Conservation (phyloP, 2,888 invertebrate genomes). For the Lysandra coridon region DNA sequence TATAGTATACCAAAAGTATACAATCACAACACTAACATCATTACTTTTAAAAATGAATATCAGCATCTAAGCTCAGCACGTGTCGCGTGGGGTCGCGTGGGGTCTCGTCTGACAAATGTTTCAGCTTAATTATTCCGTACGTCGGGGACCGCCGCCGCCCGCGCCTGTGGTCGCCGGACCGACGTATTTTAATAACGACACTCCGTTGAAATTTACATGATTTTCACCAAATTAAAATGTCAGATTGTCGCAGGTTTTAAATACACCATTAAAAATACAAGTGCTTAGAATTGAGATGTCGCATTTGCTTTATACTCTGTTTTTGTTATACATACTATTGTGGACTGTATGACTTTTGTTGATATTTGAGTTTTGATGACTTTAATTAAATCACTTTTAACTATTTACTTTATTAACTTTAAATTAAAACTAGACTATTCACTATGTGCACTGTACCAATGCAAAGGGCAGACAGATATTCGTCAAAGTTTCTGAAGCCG, state of each 20-base stretch:
- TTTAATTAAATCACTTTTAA: too few species aligned
- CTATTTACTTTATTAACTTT: too few species aligned
- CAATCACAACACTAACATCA: not conserved
- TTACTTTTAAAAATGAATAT: not conserved
- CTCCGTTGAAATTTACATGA: not conserved
- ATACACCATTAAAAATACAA: constrained; percentile 12
- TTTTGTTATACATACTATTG: too few species aligned
- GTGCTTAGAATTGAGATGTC: not conserved
- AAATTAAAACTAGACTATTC: too few species aligned
- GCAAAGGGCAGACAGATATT: too few species aligned
- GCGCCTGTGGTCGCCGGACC: not conserved
- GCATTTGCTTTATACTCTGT: not conserved
- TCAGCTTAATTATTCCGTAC: constrained; percentile 1
- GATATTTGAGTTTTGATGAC: too few species aligned
- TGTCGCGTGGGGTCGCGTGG: not conserved
- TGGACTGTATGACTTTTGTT: too few species aligned
- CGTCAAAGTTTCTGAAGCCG: too few species aligned
- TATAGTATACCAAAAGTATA: not conserved
- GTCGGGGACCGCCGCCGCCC: not conserved
- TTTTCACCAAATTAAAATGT: not conserved
- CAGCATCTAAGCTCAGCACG: not conserved
- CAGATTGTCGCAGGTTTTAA: not conserved
- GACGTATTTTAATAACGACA: constrained; percentile 15
- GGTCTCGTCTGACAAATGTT: not conserved
- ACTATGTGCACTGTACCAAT: too few species aligned